phyloP scores from a whole-genome alignment of 2,888 invertebrate genomes.

The Brenthis ino region DNA sequence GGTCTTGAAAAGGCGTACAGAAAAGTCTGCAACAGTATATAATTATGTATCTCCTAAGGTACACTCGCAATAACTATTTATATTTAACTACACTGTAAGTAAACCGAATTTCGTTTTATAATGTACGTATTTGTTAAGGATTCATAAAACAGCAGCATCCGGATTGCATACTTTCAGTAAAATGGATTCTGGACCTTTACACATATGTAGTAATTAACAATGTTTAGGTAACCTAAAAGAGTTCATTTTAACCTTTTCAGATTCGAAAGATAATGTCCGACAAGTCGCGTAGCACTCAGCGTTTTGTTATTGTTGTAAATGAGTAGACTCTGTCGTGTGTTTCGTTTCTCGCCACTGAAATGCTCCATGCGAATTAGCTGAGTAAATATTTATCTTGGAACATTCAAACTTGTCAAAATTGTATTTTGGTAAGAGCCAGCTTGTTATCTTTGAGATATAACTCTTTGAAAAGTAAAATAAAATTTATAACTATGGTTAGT shows the following conservation, averaged over 20 bases:
- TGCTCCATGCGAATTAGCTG: slow-evolving; percentile 78
- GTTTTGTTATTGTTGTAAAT: slow-evolving; percentile 73
- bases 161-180: no score
- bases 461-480: slow-evolving; percentile 8
- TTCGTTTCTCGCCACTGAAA: slow-evolving; percentile 70
- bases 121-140: no score
- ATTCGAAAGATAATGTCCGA: slow-evolving; percentile 33
- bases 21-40: no score
- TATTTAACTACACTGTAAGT: no score
- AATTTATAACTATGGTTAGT: slow-evolving; percentile 9
- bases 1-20: no score
- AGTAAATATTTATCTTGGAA: slow-evolving; percentile 76
- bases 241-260: slow-evolving; percentile 12
- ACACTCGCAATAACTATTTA: no score
- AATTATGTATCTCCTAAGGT: no score
- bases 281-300: slow-evolving; percentile 53
- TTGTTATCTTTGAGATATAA: slow-evolving; percentile 17
- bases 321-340: slow-evolving; percentile 72
- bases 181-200: no score
- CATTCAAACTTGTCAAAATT: slow-evolving; percentile 63
- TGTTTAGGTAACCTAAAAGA: not conserved
- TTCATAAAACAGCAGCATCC: no score
- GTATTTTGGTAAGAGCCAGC: slow-evolving; percentile 52
- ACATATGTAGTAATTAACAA: no score
- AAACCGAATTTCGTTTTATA: no score